Evolutionary conservation across 2,888 invertebrate species (phyloP).

Genomic region (Pseudococcus longispinus): DNA sequence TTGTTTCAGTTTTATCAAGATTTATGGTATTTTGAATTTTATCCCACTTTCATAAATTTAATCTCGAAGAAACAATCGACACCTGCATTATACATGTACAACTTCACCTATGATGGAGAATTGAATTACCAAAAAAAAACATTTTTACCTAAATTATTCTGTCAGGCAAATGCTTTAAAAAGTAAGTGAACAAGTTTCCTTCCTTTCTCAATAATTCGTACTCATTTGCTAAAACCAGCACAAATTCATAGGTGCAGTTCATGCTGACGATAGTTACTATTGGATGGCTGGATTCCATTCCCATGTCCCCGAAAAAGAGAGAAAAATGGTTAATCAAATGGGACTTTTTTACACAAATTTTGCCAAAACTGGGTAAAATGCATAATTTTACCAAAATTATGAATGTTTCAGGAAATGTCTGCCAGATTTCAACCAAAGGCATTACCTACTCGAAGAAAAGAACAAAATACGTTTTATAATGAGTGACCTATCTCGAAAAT

Average conservation of each 20-base stretch:
- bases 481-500: too few relatives aligned
- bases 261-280: background rate
- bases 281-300: background rate
- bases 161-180: background rate
- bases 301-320: background rate
- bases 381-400: too few relatives aligned
- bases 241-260: background rate
- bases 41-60: background rate
- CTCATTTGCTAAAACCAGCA: background rate
- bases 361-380: background rate
- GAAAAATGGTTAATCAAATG: background rate
- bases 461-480: too few relatives aligned
- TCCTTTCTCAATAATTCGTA: too few relatives aligned
- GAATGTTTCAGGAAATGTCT: too few relatives aligned
- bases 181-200: background rate
- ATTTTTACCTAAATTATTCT: background rate
- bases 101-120: background rate
- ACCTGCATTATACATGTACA: background rate
- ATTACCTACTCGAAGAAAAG: too few relatives aligned
- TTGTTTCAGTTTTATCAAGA: background rate
- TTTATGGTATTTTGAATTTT: background rate
- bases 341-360: background rate
- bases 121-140: background rate
- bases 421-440: too few relatives aligned
- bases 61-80: background rate